Evolutionary conservation across 2,888 invertebrate species (phyloP), one percentile per base, ranked within the genome.

Genomic region (Xylocampa areola): DNA sequence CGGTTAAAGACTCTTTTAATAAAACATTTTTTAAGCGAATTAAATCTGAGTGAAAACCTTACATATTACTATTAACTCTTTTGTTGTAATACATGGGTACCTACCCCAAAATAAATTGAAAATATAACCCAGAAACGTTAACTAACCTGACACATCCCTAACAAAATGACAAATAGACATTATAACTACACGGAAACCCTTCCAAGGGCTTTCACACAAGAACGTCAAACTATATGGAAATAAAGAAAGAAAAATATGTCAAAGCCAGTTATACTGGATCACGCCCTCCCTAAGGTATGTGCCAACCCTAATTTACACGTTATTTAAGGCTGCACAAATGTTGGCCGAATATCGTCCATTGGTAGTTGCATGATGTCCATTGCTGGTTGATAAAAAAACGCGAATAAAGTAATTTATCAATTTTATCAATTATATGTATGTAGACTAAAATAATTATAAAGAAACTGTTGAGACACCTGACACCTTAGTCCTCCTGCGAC

Each of bases 271-370:
- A 62, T 50, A 45, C 50, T 37, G 32, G 25, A 39, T 8, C 21
- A 14, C 19, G 23, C 25, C 41, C 21, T 7, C 37, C 17, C 27
- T 4, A 16, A 59, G 58, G 70, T 69, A 63, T 51, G 67, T 32
- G 36, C 14, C 63, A 36, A 68, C 67, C 70, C 63, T 69, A 60
- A 69, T 67, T 57, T 59, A 41, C 50, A 44, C 55, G 51, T 67
- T 65, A 69, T 63, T 72, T 63, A 67, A 60, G 37, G 39, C 50
- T 39, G 30, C 6, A 11, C 10, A 13, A 32, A 10, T n/a, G n/a
- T 55, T 51, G 35, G 58, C 17, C 63, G 45, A 47, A 68, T 25
- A 33, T 61, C 43, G 51, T 51, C 2, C 7, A 25, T 30, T 35
- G 40, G 17, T n/a, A 4, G 2, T 16, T 27, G 1, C 2, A 23